Evolutionary conservation across 2,797 vertebrate species (phyloP), one percentile per base, ranked within the genome.

Genomic region (Picus viridis): DNA sequence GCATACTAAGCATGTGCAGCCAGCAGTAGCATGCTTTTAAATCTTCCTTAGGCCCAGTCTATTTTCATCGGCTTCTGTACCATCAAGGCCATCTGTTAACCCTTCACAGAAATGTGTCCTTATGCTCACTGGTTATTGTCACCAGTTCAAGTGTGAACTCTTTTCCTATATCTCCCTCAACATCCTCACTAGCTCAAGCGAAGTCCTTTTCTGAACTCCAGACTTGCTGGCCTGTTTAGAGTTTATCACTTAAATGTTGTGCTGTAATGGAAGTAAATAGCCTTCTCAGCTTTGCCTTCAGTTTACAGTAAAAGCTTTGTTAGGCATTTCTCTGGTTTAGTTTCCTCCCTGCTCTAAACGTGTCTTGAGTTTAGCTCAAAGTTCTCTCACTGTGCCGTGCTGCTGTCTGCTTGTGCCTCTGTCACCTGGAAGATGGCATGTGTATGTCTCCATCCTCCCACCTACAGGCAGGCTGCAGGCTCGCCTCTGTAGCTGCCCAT

Each of bases 381-480:
- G 39, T 32, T 71, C 27, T 71, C 43, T 64, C 8, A 6, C 4
- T 61, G 22, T 1, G 2, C n/a, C 29, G 7, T 3, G 5, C 34
- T 67, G 43, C 32, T 34, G 39, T 19, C 32, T 49, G 1, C 7
- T 36, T 2, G 0, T 26, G 32, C 24, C 58, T 74, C 29, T 74
- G 29, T 39, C 1, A 12, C 27, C n/a, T 64, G 41, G 23, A 70
- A 45, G 41, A 34, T 9, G 1, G 24, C 74, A 59, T 0, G 0
- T 0, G 0, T 17, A 19, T 73, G 43, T 82, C 59, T 70, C 26
- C 36, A 34, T 67, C 54, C 82, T 89, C 47, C 36, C 14, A 19
- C 51, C 30, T 78, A n/a, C 45, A 74, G 16, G 36, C 18, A 88
- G 43, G 34, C 23, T 16, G 36, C 12, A 88, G 43, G 34, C 29